Percentiles rank a stretch among this genome's conserved stretches.
Evolutionary conservation across 2,797 vertebrate species (phyloP).

Genomic region (Dromococcyx pavoninus): DNA sequence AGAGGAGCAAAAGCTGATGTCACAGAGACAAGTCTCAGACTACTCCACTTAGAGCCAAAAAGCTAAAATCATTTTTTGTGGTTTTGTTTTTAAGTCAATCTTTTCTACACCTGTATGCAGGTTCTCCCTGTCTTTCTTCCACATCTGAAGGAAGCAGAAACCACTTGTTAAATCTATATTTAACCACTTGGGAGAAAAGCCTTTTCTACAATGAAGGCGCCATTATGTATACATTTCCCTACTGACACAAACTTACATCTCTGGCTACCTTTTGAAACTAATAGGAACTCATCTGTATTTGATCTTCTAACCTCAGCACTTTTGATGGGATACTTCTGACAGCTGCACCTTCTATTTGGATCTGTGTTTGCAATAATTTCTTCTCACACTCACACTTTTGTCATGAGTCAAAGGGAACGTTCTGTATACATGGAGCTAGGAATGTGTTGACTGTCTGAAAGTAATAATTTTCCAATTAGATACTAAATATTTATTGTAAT

Average conservation of each 20-base stretch:
- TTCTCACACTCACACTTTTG: background rate
- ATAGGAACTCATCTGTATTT: rapidly evolving
- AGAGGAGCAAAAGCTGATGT: background rate
- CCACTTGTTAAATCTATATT: background rate
- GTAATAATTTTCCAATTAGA: background rate
- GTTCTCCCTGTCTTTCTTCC: background rate
- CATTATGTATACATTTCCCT: background rate
- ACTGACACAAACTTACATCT: background rate
- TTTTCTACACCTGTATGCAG: background rate
- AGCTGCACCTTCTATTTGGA: background rate
- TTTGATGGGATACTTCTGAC: background rate
- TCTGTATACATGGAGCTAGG: background rate
- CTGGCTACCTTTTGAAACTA: background rate
- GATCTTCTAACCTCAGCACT: background rate
- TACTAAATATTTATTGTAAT: background rate
- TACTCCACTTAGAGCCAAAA: background rate
- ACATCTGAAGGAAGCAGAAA: background rate
- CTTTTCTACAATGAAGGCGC: background rate
- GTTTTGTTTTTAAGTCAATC: background rate
- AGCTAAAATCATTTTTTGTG: background rate
- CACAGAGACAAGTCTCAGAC: background rate
- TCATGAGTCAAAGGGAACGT: background rate
- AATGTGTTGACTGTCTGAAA: background rate
- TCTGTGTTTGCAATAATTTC: background rate
- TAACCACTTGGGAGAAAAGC: background rate